These are phyloP conservation scores for Catocala sponsa DNA, from an alignment of 2,888 invertebrate genomes.

Conservation along the genomic window DNA sequence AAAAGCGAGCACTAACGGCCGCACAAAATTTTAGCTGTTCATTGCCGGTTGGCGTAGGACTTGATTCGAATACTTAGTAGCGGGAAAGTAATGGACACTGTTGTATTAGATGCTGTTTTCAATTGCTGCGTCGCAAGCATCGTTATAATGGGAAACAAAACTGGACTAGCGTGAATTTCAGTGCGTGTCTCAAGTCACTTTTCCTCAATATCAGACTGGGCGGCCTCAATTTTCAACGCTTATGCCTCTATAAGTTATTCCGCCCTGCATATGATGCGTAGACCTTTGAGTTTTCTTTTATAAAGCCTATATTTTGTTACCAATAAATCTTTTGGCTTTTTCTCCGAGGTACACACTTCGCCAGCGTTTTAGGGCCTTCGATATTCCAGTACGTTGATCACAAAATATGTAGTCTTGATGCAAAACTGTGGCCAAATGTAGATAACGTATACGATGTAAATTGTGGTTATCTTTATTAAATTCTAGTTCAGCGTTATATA, in stretches of 20 bases:
- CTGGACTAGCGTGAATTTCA: slow-evolving; percentile 80
- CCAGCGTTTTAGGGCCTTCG: neutral
- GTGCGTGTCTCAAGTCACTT: slow-evolving; percentile 84
- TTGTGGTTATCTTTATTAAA: too few relatives aligned
- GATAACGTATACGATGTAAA: too few relatives aligned
- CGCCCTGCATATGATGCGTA: slow-evolving; percentile 76
- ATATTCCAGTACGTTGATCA: neutral
- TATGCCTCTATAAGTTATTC: slow-evolving; percentile 81
- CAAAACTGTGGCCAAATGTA: too few relatives aligned
- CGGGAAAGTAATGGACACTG: slow-evolving; percentile 17
- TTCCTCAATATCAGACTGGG: slow-evolving; percentile 75
- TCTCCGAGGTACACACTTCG: slow-evolving; percentile 7
- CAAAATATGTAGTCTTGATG: neutral
- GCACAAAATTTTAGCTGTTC: slow-evolving; percentile 21
- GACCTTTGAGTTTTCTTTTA: slow-evolving; percentile 65
- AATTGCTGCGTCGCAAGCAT: slow-evolving; percentile 29
- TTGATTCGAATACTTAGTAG: neutral
- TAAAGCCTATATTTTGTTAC: slow-evolving; percentile 53
- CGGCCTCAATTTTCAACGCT: slow-evolving; percentile 84
- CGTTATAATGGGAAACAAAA: slow-evolving; percentile 53
- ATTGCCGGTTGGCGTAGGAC: slow-evolving; percentile 14
- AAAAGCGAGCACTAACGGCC: slow-evolving; percentile 35
- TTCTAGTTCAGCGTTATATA: too few relatives aligned
- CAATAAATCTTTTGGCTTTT: slow-evolving; percentile 39
- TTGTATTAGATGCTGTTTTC: slow-evolving; percentile 10